Conservation (phyloP, 2,797 vertebrate species). For the Hippoglossus hippoglossus region DNA sequence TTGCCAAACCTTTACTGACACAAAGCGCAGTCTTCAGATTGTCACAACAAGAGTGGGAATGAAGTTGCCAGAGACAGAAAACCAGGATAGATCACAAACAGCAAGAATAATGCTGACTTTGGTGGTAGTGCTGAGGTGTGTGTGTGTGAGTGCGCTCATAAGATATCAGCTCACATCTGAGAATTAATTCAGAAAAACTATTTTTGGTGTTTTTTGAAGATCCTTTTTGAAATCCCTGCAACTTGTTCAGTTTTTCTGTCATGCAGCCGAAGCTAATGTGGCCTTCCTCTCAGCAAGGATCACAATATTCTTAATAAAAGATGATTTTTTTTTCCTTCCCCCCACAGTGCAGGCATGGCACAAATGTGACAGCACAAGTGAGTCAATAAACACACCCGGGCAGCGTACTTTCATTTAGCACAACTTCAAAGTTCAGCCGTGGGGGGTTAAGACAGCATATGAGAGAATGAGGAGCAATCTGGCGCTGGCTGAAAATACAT, state of each 20-base stretch:
- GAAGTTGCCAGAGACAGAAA: conserved; percentile 46
- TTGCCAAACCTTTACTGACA: conserved; percentile 57
- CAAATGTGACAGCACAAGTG: conserved; percentile 45
- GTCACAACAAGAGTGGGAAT: conserved; percentile 60
- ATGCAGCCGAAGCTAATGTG: conserved; percentile 67
- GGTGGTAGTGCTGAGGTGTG: conserved; percentile 7
- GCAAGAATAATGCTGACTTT: conserved; percentile 55
- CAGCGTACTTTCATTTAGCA: conserved; percentile 44
- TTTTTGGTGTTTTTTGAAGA: conserved; percentile 20
- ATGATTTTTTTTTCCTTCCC: background rate
- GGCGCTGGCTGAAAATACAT: conserved; percentile 18
- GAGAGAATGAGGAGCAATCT: conserved; percentile 23
- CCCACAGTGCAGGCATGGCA: conserved; percentile 31
- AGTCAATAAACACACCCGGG: conserved; percentile 61
- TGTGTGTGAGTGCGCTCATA: background rate
- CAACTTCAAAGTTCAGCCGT: conserved; percentile 59
- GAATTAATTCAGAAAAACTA: conserved; percentile 50
- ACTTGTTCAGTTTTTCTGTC: conserved; percentile 46
- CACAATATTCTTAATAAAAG: conserved; percentile 46
- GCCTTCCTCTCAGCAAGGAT: conserved; percentile 59
- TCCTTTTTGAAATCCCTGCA: conserved; percentile 34
- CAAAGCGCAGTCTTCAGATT: conserved; percentile 25
- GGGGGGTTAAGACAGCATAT: conserved; percentile 27
- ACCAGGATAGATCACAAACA: conserved; percentile 48
- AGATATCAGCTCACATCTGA: conserved; percentile 42